A percentile compares a stretch with the other conserved stretches of the same genome.
Evolutionary conservation across 2,113 vertebrate genomes (phyloP).

Genomic region (Thymallus thymallus): DNA sequence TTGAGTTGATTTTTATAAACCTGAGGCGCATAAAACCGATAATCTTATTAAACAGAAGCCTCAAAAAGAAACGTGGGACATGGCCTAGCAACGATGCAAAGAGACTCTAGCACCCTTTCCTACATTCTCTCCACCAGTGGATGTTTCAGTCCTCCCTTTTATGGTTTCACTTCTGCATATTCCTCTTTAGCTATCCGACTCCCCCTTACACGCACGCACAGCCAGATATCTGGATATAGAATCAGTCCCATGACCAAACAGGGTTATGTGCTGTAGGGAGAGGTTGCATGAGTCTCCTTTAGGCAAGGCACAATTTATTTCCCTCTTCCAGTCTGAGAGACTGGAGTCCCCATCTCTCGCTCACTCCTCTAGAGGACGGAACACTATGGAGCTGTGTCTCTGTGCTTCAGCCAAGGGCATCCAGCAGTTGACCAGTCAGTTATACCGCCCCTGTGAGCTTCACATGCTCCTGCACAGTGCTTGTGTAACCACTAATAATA

Average conservation of each 20-base stretch:
- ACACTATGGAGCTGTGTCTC: not conserved
- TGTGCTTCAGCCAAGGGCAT: not conserved
- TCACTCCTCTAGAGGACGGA: not conserved
- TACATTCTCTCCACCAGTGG: conserved; percentile 2
- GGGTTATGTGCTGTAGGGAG: conserved; percentile 51
- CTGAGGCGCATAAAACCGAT: not conserved
- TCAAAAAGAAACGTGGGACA: conserved; percentile 34
- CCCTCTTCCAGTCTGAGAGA: not conserved
- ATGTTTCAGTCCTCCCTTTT: conserved; percentile 53
- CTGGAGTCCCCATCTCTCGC: not conserved
- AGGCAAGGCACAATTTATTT: not conserved
- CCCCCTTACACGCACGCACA: conserved; percentile 15
- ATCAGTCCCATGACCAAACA: conserved; percentile 70
- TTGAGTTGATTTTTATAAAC: not conserved
- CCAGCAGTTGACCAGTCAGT: not conserved
- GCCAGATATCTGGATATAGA: conserved; percentile 24
- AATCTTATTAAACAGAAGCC: conserved; percentile 10
- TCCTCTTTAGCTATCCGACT: conserved; percentile 20
- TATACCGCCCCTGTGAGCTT: not conserved
- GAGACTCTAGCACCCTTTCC: conserved; percentile 8
- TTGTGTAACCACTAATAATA: not conserved
- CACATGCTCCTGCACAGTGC: not conserved
- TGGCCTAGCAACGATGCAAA: not conserved
- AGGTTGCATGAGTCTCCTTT: not conserved
- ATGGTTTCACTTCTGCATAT: conserved; percentile 52